These are phyloP conservation scores for Eubasilissa regina DNA, from an alignment of 1,140 invertebrate genomes.

Conservation along the genomic window DNA sequence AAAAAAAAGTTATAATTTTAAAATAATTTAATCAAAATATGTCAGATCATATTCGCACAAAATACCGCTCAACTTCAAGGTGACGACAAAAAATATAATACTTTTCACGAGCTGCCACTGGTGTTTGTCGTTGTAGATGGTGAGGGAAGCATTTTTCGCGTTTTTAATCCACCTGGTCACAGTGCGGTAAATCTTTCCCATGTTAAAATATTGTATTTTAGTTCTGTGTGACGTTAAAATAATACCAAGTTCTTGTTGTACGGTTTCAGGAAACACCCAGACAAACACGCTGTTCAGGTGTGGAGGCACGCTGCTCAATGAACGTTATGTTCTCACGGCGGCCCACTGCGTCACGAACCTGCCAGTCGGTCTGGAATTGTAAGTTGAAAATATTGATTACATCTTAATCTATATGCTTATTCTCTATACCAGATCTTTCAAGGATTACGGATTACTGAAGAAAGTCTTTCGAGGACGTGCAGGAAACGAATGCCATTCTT, in stretches of 20 bases:
- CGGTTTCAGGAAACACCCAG: constrained; percentile 42
- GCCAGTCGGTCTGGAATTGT: constrained; percentile 65
- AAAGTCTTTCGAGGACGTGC: too few relatives aligned
- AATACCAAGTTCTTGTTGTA: too few relatives aligned
- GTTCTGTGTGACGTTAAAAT: too few relatives aligned
- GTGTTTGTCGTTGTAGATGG: background rate
- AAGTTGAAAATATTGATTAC: constrained; percentile 61
- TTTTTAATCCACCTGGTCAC: background rate
- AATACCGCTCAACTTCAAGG: constrained; percentile 14
- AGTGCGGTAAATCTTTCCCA: background rate
- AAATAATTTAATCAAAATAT: constrained; percentile 36
- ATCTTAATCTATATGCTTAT: too few relatives aligned
- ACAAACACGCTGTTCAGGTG: constrained; percentile 50
- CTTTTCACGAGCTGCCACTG: constrained; percentile 1
- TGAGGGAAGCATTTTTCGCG: background rate
- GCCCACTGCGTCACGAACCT: constrained; percentile 74
- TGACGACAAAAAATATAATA: constrained; percentile 7
- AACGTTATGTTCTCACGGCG: constrained; percentile 61
- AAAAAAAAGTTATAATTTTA: background rate
- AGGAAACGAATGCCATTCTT: too few relatives aligned
- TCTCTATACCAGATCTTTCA: too few relatives aligned
- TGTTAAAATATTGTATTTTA: background rate
- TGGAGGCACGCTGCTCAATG: constrained; percentile 53
- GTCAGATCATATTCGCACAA: constrained; percentile 20
- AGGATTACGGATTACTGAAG: too few relatives aligned